These are phyloP conservation scores for Oxyura jamaicensis DNA, from an alignment of 2,113 vertebrate species.

Conservation along the genomic window DNA sequence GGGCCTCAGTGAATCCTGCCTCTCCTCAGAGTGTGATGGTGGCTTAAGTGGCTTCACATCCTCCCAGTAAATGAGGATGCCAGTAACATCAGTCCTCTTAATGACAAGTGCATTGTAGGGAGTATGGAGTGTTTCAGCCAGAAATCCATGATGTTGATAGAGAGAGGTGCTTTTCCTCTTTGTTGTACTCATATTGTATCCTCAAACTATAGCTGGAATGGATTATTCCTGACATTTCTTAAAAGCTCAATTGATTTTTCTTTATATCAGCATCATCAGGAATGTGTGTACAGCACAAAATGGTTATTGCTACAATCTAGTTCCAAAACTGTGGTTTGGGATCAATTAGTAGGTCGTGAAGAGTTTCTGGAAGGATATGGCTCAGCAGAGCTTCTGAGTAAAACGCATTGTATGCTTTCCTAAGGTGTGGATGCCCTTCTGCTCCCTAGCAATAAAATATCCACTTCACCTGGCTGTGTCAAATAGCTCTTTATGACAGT, in stretches of 20 bases:
- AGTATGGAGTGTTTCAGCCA: background rate
- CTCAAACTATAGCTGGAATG: slow-evolving; percentile 38
- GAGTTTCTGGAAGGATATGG: slow-evolving; percentile 30
- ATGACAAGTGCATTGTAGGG: background rate
- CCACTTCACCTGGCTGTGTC: background rate
- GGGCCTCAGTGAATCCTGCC: background rate
- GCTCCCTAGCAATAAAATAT: slow-evolving; percentile 1
- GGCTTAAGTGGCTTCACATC: background rate
- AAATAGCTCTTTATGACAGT: background rate
- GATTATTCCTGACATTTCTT: slow-evolving; percentile 64
- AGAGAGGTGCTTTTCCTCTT: background rate
- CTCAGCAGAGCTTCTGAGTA: background rate
- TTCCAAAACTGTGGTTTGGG: slow-evolving; percentile 34
- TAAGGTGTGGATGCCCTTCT: background rate
- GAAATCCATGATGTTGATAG: background rate
- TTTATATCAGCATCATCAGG: slow-evolving; percentile 27
- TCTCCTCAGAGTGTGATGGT: background rate
- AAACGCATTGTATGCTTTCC: background rate
- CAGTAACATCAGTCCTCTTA: background rate
- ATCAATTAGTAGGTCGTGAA: slow-evolving; percentile 42
- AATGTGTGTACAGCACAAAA: slow-evolving; percentile 18
- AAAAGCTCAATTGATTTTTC: slow-evolving; percentile 64
- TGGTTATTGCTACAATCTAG: slow-evolving; percentile 13
- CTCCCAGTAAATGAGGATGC: background rate
- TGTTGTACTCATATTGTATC: slow-evolving; percentile 20